A percentile compares a stretch with the other conserved stretches of the same genome.
phyloP scores from a whole-genome alignment of 2,888 invertebrate genomes.

The Macrosiphum euphorbiae region DNA sequence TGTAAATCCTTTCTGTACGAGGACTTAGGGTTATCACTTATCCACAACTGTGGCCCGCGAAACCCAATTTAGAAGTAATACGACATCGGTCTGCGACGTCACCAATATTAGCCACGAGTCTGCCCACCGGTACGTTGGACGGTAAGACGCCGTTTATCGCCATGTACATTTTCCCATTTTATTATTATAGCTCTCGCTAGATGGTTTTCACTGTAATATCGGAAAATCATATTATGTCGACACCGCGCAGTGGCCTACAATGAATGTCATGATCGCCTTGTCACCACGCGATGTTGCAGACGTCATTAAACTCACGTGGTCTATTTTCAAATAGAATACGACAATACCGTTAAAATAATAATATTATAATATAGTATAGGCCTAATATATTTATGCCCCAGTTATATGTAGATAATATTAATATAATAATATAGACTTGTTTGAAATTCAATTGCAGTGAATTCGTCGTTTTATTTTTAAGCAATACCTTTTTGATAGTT shows the following conservation, averaged over 20 bases:
- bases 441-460: not conserved
- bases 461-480: no score
- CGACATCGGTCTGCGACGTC: not conserved
- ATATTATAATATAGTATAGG: not conserved
- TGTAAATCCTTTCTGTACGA: not conserved
- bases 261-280: not conserved
- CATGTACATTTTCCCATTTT: not conserved
- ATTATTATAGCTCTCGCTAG: not conserved
- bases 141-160: not conserved
- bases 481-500: not conserved
- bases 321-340: not conserved
- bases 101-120: not conserved
- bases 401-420: not conserved
- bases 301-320: not conserved
- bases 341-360: no score
- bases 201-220: not conserved
- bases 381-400: not conserved
- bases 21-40: constrained; percentile 13
- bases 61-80: not conserved
- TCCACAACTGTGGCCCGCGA: not conserved
- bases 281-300: not conserved
- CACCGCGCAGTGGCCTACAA: no score
- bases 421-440: not conserved
- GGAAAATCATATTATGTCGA: not conserved
- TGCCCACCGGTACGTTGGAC: not conserved